Conservation (phyloP, 2,113 vertebrate genomes). For the Myotis yumanensis region DNA sequence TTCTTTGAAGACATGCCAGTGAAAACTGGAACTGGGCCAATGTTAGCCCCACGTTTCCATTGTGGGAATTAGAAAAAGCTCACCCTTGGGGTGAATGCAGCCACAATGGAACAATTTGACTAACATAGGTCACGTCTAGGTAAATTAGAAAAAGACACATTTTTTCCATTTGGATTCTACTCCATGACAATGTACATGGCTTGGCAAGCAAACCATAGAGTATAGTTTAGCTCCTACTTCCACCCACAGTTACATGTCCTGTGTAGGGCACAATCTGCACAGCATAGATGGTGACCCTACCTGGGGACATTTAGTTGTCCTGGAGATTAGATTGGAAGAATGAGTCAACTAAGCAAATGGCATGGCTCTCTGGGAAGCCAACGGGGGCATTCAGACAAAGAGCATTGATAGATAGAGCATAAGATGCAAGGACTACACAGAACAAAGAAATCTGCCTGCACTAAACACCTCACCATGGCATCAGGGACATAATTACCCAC, state of each 20-base stretch:
- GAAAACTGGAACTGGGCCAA: neutral
- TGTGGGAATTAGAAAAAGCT: neutral
- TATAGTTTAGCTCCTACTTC: neutral
- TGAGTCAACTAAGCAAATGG: neutral
- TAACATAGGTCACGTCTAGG: neutral
- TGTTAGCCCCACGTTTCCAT: neutral
- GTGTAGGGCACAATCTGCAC: neutral
- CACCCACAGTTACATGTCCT: neutral
- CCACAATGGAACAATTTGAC: neutral
- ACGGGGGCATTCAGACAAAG: neutral
- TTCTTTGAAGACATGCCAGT: constrained; percentile 19
- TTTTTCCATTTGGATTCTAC: neutral
- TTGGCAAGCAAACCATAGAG: neutral
- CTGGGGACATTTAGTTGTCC: neutral
- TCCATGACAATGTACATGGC: neutral
- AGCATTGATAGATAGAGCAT: neutral
- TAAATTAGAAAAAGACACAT: neutral
- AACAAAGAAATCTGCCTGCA: neutral
- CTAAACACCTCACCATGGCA: neutral
- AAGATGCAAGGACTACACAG: neutral
- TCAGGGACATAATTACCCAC: neutral
- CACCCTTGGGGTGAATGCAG: neutral
- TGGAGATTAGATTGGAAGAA: neutral
- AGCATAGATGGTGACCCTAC: neutral
- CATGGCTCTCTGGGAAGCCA: neutral